Conservation (phyloP, 2,888 invertebrate genomes). For the Dynastes tityus region DNA sequence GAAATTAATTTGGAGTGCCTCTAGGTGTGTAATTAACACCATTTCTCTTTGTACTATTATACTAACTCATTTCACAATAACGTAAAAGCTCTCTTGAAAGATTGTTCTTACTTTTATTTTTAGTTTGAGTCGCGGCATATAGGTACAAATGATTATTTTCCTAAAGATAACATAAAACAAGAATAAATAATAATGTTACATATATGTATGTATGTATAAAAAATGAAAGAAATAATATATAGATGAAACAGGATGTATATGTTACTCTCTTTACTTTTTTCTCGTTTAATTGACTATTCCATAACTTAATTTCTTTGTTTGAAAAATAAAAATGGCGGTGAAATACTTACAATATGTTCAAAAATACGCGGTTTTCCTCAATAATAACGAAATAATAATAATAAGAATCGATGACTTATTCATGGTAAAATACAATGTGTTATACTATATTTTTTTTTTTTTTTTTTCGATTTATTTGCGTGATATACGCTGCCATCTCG, state of each 20-base stretch:
- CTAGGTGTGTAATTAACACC: background rate
- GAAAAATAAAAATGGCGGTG: background rate
- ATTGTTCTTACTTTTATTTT: conserved; percentile 17
- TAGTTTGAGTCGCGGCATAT: background rate
- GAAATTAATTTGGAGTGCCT: background rate
- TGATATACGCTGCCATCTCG: conserved; percentile 4
- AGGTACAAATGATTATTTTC: conserved; percentile 21
- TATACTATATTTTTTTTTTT: background rate
- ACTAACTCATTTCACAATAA: background rate
- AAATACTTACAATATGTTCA: background rate
- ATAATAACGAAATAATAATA: background rate
- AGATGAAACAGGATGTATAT: background rate
- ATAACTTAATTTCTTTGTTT: background rate
- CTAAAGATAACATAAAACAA: conserved; percentile 30
- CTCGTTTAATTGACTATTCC: too few relatives aligned
- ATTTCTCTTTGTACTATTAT: background rate
- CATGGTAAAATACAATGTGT: too few relatives aligned
- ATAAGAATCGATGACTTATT: background rate
- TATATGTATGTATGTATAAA: conserved; percentile 18
- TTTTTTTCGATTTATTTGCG: conserved; percentile 20
- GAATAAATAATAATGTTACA: conserved; percentile 31
- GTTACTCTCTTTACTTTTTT: background rate
- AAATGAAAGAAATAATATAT: conserved; percentile 12
- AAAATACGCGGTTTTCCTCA: background rate
- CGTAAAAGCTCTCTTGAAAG: background rate